These are phyloP conservation scores for Seriola dumerili DNA, from an alignment of 2,113 vertebrate genomes.

Conservation along the genomic window DNA sequence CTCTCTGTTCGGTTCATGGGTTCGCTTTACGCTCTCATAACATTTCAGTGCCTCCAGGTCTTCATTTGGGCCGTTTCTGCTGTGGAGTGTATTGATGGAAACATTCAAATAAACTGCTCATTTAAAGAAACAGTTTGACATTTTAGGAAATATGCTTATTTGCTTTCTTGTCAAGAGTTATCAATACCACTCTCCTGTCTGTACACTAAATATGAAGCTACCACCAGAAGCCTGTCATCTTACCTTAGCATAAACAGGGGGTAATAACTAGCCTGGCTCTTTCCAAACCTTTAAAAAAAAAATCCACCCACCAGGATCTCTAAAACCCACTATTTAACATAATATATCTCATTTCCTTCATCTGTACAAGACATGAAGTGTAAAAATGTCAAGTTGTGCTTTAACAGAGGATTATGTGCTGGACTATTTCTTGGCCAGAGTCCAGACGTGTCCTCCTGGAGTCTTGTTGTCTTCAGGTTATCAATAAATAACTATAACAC, in stretches of 20 bases:
- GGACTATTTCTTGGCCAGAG: too few species aligned
- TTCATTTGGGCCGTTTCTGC: constrained; percentile 2
- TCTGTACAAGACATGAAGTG: background rate
- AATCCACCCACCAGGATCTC: background rate
- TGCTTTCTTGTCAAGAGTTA: background rate
- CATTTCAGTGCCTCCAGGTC: constrained; percentile 27
- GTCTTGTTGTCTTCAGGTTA: background rate
- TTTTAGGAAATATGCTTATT: background rate
- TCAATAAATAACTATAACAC: background rate
- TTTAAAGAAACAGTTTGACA: constrained; percentile 1
- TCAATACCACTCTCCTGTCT: background rate
- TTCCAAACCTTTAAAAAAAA: too few species aligned
- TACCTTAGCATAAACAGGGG: background rate
- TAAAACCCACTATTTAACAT: background rate
- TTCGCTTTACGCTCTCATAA: constrained; percentile 30
- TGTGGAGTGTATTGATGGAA: constrained; percentile 41
- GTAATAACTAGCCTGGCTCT: background rate
- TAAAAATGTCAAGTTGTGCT: background rate
- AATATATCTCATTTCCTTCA: too few species aligned
- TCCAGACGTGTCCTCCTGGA: too few species aligned
- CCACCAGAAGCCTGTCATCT: background rate
- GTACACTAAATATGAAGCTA: background rate
- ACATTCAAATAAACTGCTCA: constrained; percentile 30
- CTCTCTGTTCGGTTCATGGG: constrained; percentile 30
- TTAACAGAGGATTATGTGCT: background rate